Evolutionary conservation across 2,113 vertebrate species (phyloP).

Genomic region (Dipodomys ordii): DNA sequence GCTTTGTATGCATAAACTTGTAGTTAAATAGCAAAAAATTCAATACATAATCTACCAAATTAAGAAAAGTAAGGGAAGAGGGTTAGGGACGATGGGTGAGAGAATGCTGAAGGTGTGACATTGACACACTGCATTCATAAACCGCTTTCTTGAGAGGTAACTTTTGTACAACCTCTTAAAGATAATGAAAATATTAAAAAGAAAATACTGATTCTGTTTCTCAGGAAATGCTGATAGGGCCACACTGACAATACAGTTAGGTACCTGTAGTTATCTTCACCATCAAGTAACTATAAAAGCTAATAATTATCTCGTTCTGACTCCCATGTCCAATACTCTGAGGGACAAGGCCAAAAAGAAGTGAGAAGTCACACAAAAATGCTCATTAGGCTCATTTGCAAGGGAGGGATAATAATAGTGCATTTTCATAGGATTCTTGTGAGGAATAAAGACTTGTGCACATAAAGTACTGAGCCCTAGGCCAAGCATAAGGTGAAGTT

Average conservation of each 20-base stretch:
- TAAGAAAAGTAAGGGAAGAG: too few relatives aligned
- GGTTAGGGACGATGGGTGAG: too few relatives aligned
- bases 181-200: background rate
- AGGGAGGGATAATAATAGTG: background rate
- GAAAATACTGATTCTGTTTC: background rate
- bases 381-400: constrained; percentile 1
- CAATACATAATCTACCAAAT: too few relatives aligned
- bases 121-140: too few relatives aligned
- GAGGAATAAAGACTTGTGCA: background rate
- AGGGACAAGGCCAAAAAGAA: background rate
- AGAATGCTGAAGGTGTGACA: too few relatives aligned
- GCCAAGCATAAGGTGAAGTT: background rate
- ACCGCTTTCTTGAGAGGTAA: too few relatives aligned
- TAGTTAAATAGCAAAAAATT: too few relatives aligned
- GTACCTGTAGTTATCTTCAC: background rate
- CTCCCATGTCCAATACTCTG: background rate
- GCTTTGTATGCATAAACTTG: too few relatives aligned
- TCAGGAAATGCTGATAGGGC: background rate
- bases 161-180: too few relatives aligned
- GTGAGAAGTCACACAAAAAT: constrained; percentile 11
- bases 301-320: background rate
- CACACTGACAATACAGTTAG: background rate
- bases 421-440: background rate
- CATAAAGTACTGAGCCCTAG: background rate
- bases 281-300: background rate